Conservation (phyloP, 2,797 vertebrate species). For the Austrolebias charrua region DNA sequence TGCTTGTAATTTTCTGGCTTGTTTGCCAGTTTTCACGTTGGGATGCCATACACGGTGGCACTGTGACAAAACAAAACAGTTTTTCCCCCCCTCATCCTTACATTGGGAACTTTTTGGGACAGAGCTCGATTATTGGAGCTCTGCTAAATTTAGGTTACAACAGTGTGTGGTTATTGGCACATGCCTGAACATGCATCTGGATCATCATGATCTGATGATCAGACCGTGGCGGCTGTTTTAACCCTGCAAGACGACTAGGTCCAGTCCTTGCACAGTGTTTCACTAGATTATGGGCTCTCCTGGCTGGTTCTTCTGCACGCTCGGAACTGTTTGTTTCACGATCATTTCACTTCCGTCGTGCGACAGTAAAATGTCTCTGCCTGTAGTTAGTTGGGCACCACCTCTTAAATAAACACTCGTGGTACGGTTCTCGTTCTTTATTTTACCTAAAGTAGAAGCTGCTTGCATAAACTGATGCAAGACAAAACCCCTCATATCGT, state of each 20-base stretch:
- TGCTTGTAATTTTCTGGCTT: slow-evolving; percentile 70
- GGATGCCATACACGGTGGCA: slow-evolving; percentile 52
- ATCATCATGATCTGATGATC: not conserved
- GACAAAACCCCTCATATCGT: slow-evolving; percentile 4
- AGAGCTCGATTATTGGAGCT: not conserved
- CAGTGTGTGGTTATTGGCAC: slow-evolving; percentile 2
- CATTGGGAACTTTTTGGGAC: slow-evolving; percentile 4
- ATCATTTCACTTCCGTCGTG: slow-evolving; percentile 3
- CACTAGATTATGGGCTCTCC: not conserved
- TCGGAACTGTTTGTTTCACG: slow-evolving; percentile 8
- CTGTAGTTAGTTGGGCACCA: slow-evolving; percentile 39
- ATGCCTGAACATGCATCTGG: slow-evolving; percentile 9
- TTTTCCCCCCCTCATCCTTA: not conserved
- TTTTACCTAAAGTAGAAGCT: slow-evolving; percentile 42
- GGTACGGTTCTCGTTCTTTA: slow-evolving; percentile 51
- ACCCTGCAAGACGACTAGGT: not conserved
- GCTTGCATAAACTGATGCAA: slow-evolving; percentile 28
- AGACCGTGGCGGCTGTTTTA: not conserved
- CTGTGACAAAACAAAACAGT: slow-evolving; percentile 16
- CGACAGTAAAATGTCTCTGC: slow-evolving; percentile 14
- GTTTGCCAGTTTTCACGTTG: slow-evolving; percentile 61
- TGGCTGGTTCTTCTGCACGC: too few species aligned
- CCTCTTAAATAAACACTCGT: slow-evolving; percentile 64
- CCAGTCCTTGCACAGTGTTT: not conserved
- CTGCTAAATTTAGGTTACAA: slow-evolving; percentile 4